A percentile compares a stretch with the other conserved stretches of the same genome.
Conservation (phyloP, 2,888 invertebrate genomes). For the Heliconius aoede region DNA sequence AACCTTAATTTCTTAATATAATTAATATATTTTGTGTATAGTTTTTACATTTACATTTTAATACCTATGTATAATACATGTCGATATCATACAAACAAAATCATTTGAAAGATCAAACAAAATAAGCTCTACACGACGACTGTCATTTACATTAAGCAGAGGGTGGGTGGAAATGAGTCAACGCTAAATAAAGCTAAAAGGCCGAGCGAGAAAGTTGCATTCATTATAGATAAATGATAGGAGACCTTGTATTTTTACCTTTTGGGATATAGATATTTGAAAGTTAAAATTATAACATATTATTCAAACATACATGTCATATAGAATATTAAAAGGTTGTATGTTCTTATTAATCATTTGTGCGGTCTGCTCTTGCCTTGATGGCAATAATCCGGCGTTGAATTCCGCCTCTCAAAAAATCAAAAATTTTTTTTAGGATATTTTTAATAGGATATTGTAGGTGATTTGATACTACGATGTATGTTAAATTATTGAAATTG, state of each 20-base stretch:
- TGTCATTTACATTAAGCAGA: conserved; percentile 22
- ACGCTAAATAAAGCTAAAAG: conserved; percentile 36
- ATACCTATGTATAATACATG: neutral
- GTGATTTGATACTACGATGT: too few species aligned
- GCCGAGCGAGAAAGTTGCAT: conserved; percentile 33
- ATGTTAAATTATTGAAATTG: too few species aligned
- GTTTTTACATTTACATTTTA: too few species aligned
- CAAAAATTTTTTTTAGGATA: too few species aligned
- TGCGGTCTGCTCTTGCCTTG: too few species aligned
- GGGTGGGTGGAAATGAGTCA: conserved; percentile 36
- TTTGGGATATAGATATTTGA: conserved; percentile 1
- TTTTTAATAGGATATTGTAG: too few species aligned
- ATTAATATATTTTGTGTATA: too few species aligned
- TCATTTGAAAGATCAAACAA: neutral
- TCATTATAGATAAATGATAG: conserved; percentile 28
- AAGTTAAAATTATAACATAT: neutral
- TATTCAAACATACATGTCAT: neutral
- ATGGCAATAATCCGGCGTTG: too few species aligned
- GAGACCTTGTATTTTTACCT: conserved; percentile 20
- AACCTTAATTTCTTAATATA: too few species aligned
- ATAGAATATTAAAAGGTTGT: neutral
- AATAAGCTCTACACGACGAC: neutral
- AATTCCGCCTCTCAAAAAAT: too few species aligned
- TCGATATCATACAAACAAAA: neutral
- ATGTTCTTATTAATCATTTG: neutral